Conservation (phyloP, 2,113 vertebrate species). For the Pelusios castaneus region DNA sequence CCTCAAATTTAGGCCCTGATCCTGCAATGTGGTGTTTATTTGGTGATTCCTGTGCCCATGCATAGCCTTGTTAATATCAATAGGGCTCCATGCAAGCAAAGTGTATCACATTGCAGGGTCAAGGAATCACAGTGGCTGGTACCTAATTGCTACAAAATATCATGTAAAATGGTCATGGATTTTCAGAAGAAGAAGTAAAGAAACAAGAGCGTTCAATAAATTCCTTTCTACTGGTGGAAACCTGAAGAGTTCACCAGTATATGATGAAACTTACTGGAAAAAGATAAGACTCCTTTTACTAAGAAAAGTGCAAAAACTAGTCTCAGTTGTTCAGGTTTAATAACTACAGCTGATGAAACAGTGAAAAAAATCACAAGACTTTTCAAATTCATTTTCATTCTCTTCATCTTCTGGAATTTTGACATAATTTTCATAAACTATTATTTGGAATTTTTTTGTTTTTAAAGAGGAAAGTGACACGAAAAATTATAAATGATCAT, state of each 20-base stretch:
- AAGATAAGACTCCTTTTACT: neutral
- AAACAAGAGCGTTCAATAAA: neutral
- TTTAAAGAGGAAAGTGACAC: no score
- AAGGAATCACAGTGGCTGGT: neutral
- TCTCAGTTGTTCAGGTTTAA: neutral
- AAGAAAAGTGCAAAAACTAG: neutral
- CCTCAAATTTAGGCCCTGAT: neutral
- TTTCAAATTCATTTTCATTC: no score
- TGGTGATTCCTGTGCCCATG: neutral
- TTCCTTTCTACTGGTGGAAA: neutral
- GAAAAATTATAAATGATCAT: no score
- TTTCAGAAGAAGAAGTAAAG: neutral
- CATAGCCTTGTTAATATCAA: rapidly evolving
- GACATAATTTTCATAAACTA: no score
- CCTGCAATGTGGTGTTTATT: rapidly evolving
- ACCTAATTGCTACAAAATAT: neutral
- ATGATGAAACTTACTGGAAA: neutral
- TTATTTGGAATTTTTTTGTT: no score
- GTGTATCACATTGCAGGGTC: neutral
- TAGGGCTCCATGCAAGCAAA: rapidly evolving
- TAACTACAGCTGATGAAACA: neutral
- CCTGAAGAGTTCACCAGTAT: neutral
- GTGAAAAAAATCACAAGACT: no score
- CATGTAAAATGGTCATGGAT: neutral
- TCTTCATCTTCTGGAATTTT: no score